Base-by-base conservation (phyloP, 2,888 invertebrate species). In the Leptura quadrifasciata region DNA sequence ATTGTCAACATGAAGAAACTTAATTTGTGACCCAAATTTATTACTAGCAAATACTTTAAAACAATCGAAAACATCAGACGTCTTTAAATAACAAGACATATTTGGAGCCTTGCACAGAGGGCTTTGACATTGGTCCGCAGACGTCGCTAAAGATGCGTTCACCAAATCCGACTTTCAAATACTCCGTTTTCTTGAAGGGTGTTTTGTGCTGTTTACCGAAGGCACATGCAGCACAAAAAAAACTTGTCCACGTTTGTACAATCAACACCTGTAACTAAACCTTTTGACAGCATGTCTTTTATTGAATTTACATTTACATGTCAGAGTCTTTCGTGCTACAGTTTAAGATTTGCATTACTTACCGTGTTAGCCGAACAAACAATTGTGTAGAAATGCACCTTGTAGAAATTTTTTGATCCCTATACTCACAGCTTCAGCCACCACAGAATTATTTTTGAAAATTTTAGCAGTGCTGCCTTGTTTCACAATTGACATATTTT, bases 331-430 rank as follows among this genome's bases (percentile, higher is more conserved):
- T 52, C 52, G 52, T 3, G 52, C 15, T 12, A 52, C 15, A 52
- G 17, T 52, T 52, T 52, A 52, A 52, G 52, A 52, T 3, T 17
- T 52, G 10, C 52, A 52, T 17, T 52, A 52, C 10, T 52, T 6
- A 52, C 52, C 17, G 52, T 52, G 17, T 52, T 52, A 52, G 17
- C 52, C 52, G 52, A 52, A 52, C 17, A n/a, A 52, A 52, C 52
- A 52, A 52, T 52, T 52, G 10, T 52, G 17, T 12, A 12, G 52
- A 52, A 52, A 12, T 6, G 52, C 3, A 52, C 10, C 3, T 52
- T 52, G 52, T 52, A 52, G 10, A 52, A 12, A 52, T 52, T 52
- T 52, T 52, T 12, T 52, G 52, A 52, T 52, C 17, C 17, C 17
- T 52, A 52, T n/a, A n/a, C n/a, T n/a, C n/a, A 52, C 10, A 52